A percentile compares a stretch with the other conserved stretches of the same genome.
These are phyloP conservation scores for Rattus rattus DNA, from an alignment of 2,113 vertebrate species.

Conservation along the genomic window DNA sequence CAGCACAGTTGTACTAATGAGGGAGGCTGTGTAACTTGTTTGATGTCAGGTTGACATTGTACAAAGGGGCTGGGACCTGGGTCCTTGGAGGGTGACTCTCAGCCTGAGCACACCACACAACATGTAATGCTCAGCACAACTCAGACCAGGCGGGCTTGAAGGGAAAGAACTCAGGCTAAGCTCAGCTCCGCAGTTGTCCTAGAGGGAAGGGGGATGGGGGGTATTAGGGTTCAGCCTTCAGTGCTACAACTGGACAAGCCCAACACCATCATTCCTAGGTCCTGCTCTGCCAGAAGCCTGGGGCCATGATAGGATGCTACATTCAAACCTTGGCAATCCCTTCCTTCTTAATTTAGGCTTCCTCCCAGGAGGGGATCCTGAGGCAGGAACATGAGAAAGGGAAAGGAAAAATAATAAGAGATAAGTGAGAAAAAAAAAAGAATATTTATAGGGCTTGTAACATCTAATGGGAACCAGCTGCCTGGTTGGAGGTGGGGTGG, in stretches of 20 bases:
- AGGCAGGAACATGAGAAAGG: slow-evolving; percentile 74
- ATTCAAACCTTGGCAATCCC: slow-evolving; percentile 70
- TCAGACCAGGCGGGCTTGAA: background rate
- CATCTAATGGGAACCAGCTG: slow-evolving; percentile 81
- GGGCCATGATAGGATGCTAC: slow-evolving; percentile 60
- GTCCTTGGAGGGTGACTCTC: background rate
- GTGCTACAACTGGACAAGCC: slow-evolving; percentile 40
- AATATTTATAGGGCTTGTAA: slow-evolving; percentile 77
- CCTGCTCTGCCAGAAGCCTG: slow-evolving; percentile 51
- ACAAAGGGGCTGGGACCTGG: background rate
- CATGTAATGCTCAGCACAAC: background rate
- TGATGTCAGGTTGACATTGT: background rate
- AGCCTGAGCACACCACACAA: background rate
- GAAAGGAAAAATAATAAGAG: slow-evolving; percentile 81
- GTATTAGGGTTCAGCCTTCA: background rate
- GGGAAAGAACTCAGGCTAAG: background rate
- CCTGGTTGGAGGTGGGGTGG: background rate
- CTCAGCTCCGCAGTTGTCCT: background rate
- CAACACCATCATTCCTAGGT: background rate
- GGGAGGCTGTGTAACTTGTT: slow-evolving; percentile 22
- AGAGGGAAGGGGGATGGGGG: background rate
- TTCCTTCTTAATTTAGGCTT: slow-evolving; percentile 70
- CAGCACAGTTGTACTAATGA: slow-evolving; percentile 24
- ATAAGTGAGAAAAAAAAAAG: slow-evolving; percentile 80
- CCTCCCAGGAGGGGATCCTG: slow-evolving; percentile 61